Base-by-base conservation (phyloP, 2,888 invertebrate genomes). In the Morpho achilles region DNA sequence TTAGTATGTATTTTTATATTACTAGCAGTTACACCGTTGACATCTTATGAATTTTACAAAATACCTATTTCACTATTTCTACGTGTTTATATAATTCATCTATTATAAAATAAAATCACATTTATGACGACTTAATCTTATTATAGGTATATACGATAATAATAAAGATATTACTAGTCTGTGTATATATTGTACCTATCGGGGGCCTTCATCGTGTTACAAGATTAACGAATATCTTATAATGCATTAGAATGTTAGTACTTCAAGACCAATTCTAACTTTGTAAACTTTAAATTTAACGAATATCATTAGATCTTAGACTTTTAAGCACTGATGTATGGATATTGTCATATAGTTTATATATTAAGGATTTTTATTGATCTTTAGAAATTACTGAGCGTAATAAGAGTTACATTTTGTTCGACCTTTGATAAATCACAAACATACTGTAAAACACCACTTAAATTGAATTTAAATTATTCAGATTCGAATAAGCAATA, bases 191-290 rank as follows among this genome's bases (percentile, higher is more conserved):
- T 82, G 67, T 82, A 54, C 47, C 54, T 54, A 78, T 79, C 78
- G 79, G 88, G 84, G 87, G 87, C 88, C 88, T 88, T 88, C 79
- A 80, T 80, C 79, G 76, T 75, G 69, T 84, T 80, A 76, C 70
- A 58, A 46, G 40, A 60, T 58, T 59, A 60, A 55, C 65, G 74
- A 52, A 53, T 62, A 50, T 44, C 44, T 58, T 45, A 58, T 45
- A 48, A 41, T 50, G 51, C 50, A 16, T 49, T 62, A 64, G 49
- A 55, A 10, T 60, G 51, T 60, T 64, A 66, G 62, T 55, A 80
- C 74, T 81, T 84, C 78, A 68, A 72, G 88, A 88, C 87, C 87
- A 88, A 69, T 75, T 80, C 79, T 81, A 76, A 77, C 74, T 82
- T 76, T 59, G 60, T 62, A 58, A 52, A 76, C 74, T 67, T 66